Evolutionary conservation across 2,888 invertebrate species (phyloP).

Genomic region (Formica aserva): DNA sequence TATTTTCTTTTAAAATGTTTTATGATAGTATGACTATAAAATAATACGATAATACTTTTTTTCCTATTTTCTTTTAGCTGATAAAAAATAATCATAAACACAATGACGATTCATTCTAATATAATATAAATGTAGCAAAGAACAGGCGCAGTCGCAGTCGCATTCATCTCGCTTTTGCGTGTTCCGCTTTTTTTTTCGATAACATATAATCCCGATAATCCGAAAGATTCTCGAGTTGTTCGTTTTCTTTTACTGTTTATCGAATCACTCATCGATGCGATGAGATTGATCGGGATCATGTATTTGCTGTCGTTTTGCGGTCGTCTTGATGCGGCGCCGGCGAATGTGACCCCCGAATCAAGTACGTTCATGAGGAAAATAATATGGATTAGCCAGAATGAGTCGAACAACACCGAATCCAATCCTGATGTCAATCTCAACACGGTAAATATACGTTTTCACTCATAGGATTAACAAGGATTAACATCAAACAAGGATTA

Average conservation of each 20-base stretch:
- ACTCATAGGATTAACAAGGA: no score
- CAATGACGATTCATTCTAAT: no score
- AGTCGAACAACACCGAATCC: not conserved
- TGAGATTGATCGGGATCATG: not conserved
- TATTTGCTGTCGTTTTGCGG: not conserved
- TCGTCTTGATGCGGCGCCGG: not conserved
- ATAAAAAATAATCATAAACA: no score
- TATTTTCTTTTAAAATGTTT: no score
- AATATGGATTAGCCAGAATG: not conserved
- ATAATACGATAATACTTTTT: no score
- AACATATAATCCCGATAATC: not conserved
- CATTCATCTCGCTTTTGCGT: no score
- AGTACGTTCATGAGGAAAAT: not conserved
- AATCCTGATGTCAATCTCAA: slow-evolving; percentile 58
- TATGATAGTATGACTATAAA: no score
- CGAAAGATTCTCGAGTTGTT: not conserved
- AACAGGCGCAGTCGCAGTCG: no score
- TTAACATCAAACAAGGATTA: no score
- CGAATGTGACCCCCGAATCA: not conserved
- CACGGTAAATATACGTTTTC: slow-evolving; percentile 52
- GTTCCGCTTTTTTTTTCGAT: not conserved
- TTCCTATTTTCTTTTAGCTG: no score
- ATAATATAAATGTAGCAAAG: no score
- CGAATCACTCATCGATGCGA: not conserved
- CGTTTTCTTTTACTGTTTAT: not conserved